phyloP scores from a whole-genome alignment of 30 jellyfish, hydroid and myxozoan species.

The Aurelia aurita complex sp. Pacific region DNA sequence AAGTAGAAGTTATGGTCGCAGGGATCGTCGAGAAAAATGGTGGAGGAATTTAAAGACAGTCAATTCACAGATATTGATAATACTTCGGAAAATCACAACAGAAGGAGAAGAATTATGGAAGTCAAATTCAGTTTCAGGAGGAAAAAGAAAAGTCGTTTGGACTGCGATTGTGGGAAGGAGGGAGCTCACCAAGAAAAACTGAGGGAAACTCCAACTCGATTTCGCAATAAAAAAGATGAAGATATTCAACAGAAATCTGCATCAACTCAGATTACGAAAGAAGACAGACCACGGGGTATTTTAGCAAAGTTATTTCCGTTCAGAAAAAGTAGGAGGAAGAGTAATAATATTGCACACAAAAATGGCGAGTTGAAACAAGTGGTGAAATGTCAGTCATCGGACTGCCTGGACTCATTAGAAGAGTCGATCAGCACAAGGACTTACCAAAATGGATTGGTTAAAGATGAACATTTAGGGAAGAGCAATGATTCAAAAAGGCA shows the following conservation, averaged over 20 bases:
- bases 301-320: constrained; percentile 20
- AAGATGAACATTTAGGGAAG: not conserved
- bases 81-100: not conserved
- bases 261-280: constrained; percentile 15
- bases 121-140: constrained; percentile 53
- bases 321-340: constrained; percentile 11
- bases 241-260: not conserved
- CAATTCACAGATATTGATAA: not conserved
- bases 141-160: constrained; percentile 62
- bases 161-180: constrained; percentile 17
- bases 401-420: not conserved
- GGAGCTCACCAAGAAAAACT: not conserved
- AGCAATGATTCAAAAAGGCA: not conserved
- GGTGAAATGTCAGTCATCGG: constrained; percentile 16
- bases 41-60: not conserved
- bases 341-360: not conserved
- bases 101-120: constrained; percentile 56
- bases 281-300: constrained; percentile 26
- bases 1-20: not conserved
- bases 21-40: not conserved
- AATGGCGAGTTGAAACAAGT: constrained; percentile 2
- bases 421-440: not conserved
- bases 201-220: not conserved
- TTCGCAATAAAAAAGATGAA: not conserved
- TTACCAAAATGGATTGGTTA: not conserved